Conservation (phyloP, 2,888 invertebrate genomes). For the Cataglyphis albicans region DNA sequence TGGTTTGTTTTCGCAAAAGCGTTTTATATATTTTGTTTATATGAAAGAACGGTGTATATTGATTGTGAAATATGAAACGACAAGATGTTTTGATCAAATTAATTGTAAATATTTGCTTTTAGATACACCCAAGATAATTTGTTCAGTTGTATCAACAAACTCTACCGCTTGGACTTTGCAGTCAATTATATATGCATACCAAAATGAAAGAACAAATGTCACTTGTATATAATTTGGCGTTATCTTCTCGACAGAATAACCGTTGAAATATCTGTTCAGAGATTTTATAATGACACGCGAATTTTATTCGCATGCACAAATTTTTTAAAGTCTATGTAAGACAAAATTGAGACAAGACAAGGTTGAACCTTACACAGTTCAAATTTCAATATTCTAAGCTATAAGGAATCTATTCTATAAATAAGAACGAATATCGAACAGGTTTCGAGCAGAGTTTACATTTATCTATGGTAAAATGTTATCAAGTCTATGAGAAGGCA, state of each 20-base stretch:
- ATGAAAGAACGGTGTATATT: constrained; percentile 62
- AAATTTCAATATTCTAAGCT: constrained; percentile 18
- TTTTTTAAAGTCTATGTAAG: background rate
- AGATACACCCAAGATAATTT: constrained; percentile 72
- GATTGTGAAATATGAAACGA: constrained; percentile 71
- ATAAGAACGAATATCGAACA: constrained; percentile 45
- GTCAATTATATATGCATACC: constrained; percentile 60
- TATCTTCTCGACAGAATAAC: constrained; percentile 16
- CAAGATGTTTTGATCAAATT: constrained; percentile 73
- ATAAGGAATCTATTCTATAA: constrained; percentile 32
- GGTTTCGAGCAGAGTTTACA: constrained; percentile 18
- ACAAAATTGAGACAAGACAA: background rate
- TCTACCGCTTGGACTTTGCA: constrained; percentile 47
- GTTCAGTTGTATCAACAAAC: constrained; percentile 73
- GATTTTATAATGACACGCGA: constrained; percentile 28
- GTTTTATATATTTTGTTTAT: constrained; percentile 70
- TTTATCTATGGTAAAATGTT: constrained; percentile 31
- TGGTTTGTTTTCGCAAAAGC: constrained; percentile 66
- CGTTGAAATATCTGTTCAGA: constrained; percentile 19
- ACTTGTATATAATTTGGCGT: constrained; percentile 41
- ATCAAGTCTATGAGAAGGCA: constrained; percentile 34
- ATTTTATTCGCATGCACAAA: background rate
- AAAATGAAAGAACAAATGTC: constrained; percentile 66
- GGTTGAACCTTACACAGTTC: background rate
- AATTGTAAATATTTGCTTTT: constrained; percentile 12